phyloP scores from a whole-genome alignment of 2,113 vertebrate genomes.

The Trachemys scripta region DNA sequence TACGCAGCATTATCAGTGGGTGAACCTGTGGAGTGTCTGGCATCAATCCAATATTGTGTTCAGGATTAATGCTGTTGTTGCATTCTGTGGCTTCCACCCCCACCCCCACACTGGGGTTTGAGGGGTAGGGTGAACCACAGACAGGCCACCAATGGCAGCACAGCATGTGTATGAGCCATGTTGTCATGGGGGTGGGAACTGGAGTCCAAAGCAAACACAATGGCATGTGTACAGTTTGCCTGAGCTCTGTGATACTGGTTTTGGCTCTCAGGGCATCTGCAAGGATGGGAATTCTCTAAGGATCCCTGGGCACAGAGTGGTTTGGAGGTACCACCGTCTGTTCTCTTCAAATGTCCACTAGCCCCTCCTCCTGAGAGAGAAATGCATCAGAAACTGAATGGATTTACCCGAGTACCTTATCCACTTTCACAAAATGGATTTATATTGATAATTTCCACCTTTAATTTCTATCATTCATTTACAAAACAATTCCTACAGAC shows the following conservation, averaged over 20 bases:
- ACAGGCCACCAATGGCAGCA: background rate
- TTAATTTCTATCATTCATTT: constrained; percentile 49
- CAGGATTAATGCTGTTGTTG: background rate
- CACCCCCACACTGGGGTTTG: background rate
- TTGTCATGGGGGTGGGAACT: background rate
- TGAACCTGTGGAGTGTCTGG: background rate
- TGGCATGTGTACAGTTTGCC: background rate
- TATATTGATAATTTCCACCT: constrained; percentile 59
- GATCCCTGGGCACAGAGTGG: background rate
- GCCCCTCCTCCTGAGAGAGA: background rate
- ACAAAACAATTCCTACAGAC: background rate
- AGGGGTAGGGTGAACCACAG: background rate
- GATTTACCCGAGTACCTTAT: constrained; percentile 59
- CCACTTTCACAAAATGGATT: constrained; percentile 59
- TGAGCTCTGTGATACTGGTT: background rate
- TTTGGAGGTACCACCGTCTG: constrained; percentile 18
- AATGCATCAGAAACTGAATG: constrained; percentile 41
- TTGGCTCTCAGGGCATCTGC: background rate
- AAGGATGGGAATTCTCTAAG: background rate
- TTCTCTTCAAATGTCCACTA: background rate
- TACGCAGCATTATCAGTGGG: background rate
- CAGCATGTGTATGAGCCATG: background rate
- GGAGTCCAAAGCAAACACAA: background rate
- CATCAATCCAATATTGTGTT: background rate
- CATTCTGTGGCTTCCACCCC: background rate